Base-by-base conservation (phyloP, 2,113 vertebrate genomes). In the Drymodes brunneopygia region DNA sequence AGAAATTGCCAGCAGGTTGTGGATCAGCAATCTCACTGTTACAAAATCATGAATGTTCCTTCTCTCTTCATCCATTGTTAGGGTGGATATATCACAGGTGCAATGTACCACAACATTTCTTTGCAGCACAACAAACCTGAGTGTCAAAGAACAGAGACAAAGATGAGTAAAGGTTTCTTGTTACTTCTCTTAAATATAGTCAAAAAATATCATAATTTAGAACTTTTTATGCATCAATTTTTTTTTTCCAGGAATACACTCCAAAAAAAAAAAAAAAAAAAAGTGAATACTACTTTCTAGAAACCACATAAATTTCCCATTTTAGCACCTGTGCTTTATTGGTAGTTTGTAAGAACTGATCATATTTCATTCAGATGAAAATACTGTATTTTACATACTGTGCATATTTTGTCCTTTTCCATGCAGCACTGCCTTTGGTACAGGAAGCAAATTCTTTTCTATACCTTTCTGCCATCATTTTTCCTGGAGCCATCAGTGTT, bases 1-100 rank as follows among this genome's bases (percentile, higher is more conserved):
- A 44, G 42, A 77, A 90, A 77, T 86, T 75, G 58, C 38, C 51
- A 86, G 62, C 50, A 73, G n/a, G 33, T 24, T 38, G 67, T 90
- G 79, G 74, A 92, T 94, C 92, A 93, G 85, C 90, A 90, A 12
- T 75, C 82, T 90, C 79, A 47, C 90, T 94, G 80, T 75, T 95
- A 85, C 88, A 69, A 69, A 94, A 79, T 95, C 95, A 94, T 96
- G 88, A 90, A 50, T 88, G 92, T 96, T 95, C 85, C 64, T 93
- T 88, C 67, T 92, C 42, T 93, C 14, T 48, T 95, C 70, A 69
- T 93, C 88, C 2, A 2, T 69, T 85, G 53, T 86, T 86, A 80
- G 25, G 2, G 1, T 69, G 62, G 72, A 50, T 94, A 21, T 66
- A 87, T 93, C 61, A 72, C 81, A 67, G 84, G 53, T 91, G 77